Evolutionary conservation across 1,140 invertebrate genomes (phyloP), one percentile per base, ranked within the genome.

Genomic region (Drosophila sucinea): DNA sequence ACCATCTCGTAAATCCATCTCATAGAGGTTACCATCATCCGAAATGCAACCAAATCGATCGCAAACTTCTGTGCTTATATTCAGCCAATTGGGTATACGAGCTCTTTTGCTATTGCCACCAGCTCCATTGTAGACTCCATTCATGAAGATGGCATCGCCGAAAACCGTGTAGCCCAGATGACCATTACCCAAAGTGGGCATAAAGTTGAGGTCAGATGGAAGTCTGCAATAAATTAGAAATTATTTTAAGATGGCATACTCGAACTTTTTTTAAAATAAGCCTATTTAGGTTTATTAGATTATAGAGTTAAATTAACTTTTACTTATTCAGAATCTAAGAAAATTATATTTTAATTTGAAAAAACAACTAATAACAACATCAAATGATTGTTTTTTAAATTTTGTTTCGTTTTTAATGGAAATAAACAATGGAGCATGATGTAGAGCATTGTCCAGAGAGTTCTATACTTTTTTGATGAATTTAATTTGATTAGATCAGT

Each of bases 101-200:
- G 94, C 94, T 30, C 94, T 87, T 38, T 92, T 93, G 70, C 94
- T 94, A 60, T 93, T 90, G 0, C 94, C 94, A 11, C 82, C 92
- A 1, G 80, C 77, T 1, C 94, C 94, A 77, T 94, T 94, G 73
- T 94, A 94, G 0, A 94, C 73, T 0, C 94, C 94, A 62, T 94
- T 94, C 91, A 94, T 93, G 55, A 93, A 94, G 0, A 94, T 93
- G 2, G 94, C 92, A 71, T 94, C 92, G 23, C 94, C 93, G 77
- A 93, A 94, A n/a, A 94, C 79, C 25, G 94, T 93, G 8, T 94
- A 93, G 0, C 94, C 94, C 23, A 94, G 63, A 65, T 94, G 94
- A 0, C 94, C 94, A 70, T 94, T 94, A 0, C 93, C 93, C 2
- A 94, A 80, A 2, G 93, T 94, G 5, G 93, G 92, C 94, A 94